These are phyloP conservation scores for Tribolium madens DNA, from an alignment of 1,140 invertebrate species.

Conservation along the genomic window DNA sequence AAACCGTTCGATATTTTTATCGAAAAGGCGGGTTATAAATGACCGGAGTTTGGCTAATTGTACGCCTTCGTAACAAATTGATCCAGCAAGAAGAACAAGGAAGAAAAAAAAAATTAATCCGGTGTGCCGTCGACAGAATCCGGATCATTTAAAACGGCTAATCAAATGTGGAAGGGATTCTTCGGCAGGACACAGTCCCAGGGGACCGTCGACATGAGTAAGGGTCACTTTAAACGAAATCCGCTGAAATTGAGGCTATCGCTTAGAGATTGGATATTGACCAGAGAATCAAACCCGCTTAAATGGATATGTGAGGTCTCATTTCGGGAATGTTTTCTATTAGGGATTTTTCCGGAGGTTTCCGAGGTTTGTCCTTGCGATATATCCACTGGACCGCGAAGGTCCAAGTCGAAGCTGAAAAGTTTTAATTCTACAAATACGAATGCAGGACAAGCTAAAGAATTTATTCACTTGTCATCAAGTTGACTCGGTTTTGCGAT, in stretches of 20 bases:
- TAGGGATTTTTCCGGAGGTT: constrained; percentile 27
- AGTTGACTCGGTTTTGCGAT: too few relatives aligned
- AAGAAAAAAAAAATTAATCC: neutral
- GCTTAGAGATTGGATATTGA: constrained; percentile 60
- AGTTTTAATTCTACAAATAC: too few relatives aligned
- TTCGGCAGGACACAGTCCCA: constrained; percentile 19
- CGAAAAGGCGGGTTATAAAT: constrained; percentile 8
- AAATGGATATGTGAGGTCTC: constrained; percentile 44
- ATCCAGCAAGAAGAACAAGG: neutral
- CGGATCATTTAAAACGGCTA: constrained; percentile 43
- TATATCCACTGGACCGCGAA: neutral
- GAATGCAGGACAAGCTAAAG: too few relatives aligned
- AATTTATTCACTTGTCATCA: too few relatives aligned
- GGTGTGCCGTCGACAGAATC: neutral
- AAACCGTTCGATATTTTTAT: constrained; percentile 30
- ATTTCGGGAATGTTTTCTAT: constrained; percentile 36
- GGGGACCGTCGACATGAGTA: constrained; percentile 48
- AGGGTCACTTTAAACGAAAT: constrained; percentile 56
- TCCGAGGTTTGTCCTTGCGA: neutral
- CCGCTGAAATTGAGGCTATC: constrained; percentile 58
- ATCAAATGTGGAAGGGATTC: constrained; percentile 42
- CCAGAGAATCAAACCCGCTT: constrained; percentile 52
- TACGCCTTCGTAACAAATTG: neutral
- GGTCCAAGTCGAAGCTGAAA: too few relatives aligned
- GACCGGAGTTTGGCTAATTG: constrained; percentile 25